Conservation (phyloP, 2,113 vertebrate genomes). For the Phalacrocorax brasilianus region DNA sequence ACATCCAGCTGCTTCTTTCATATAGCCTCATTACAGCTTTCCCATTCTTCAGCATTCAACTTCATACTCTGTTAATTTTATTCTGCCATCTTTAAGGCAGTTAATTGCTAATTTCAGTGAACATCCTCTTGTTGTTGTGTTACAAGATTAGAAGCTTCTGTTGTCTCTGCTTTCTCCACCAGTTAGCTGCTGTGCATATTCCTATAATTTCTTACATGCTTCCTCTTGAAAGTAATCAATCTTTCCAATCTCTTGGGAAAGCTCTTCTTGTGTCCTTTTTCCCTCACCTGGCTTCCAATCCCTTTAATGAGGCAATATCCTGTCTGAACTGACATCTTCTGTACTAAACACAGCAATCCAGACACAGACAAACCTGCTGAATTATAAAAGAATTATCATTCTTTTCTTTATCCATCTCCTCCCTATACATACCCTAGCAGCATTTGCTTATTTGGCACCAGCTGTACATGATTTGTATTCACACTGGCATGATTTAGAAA, state of each 20-base stretch:
- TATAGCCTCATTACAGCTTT: not conserved
- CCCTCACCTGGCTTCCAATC: not conserved
- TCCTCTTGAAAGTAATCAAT: not conserved
- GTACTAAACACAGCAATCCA: not conserved
- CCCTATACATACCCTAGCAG: fast-evolving
- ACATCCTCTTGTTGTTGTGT: not conserved
- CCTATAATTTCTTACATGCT: not conserved
- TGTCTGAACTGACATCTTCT: not conserved
- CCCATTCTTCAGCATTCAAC: not conserved
- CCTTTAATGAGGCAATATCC: not conserved
- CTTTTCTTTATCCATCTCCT: not conserved
- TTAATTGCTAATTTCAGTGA: not conserved
- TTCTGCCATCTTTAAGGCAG: not conserved
- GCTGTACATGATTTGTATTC: not conserved
- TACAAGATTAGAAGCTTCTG: not conserved
- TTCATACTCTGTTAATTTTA: not conserved
- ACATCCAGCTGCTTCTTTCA: not conserved
- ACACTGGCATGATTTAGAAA: not conserved
- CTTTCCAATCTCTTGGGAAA: not conserved
- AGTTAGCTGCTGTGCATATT: not conserved
- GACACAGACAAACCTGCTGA: not conserved
- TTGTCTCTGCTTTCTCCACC: not conserved
- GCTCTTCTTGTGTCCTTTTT: not conserved
- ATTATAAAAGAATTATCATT: not conserved
- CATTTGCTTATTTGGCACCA: not conserved